Evolutionary conservation across 2,888 invertebrate genomes (phyloP), one percentile per base, ranked within the genome.

Genomic region (Saturnia pavonia): DNA sequence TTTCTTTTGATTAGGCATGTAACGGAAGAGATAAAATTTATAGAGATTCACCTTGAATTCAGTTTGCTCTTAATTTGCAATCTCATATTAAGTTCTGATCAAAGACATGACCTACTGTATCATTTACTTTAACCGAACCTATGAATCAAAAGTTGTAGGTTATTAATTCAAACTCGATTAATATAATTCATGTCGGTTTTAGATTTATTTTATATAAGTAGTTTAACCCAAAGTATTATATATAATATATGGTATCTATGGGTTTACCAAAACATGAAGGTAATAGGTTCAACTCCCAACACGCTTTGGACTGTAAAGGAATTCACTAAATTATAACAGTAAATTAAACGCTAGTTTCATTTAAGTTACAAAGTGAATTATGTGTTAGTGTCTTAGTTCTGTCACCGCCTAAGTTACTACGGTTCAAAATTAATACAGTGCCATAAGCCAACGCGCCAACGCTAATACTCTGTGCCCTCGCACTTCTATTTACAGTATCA

Each of bases 341-440:
- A 93, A 93, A 94, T 94, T 94, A 91, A 92, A 85, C 92, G 88
- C 84, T 89, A 92, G 91, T 91, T 92, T 93, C 92, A 94, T 94
- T 93, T 93, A 92, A 88, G 90, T 91, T 89, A 91, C 91, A 86
- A 88, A 89, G 92, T 94, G 92, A 93, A 88, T 93, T 93, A 94
- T 94, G 93, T 88, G 88, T 89, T 86, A 90, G 91, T 93, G 92
- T 94, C 94, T 93, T 92, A 92, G 92, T 91, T 92, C 93, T 93
- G 93, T 94, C 94, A 92, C 92, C 92, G 85, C 89, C 88, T 89
- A 93, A 93, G 89, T 93, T 92, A 94, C 93, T 90, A 92, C 91
- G 93, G 93, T 93, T 92, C 92, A 93, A 92, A 94, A 94, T 94
- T 93, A 93, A 94, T 94, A 93, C 93, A 92, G 88, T 90, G 88